Evolutionary conservation across 2,113 vertebrate species (phyloP), one percentile per base, ranked within the genome.

Genomic region (Pelecanoides urinatrix): DNA sequence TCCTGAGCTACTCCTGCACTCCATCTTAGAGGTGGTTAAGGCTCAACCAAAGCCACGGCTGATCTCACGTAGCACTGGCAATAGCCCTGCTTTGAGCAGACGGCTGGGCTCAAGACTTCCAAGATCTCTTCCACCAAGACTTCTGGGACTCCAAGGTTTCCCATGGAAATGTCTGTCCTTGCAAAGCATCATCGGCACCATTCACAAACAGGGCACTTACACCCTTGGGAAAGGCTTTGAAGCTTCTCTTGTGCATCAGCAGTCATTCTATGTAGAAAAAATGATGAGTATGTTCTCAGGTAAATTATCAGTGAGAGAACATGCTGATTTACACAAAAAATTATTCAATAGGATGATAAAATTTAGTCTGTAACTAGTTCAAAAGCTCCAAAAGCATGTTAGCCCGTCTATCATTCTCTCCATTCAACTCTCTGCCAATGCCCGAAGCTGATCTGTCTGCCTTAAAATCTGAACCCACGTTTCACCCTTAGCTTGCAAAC

Each of bases 51-150:
- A 76, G 38, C 49, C 59, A 44, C 0, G 0, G 22, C 36, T 52
- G 40, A 47, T 53, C 50, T 56, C 13, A 7, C 1, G 0, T 22
- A 49, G n/a, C 52, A 34, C 21, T 0, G 1, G 7, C 21, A 52
- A 83, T 40, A 83, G 62, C 38, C 29, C 1, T 0, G 5, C 63
- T 86, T 53, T 17, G 17, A 53, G 58, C 20, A 23, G 23, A 36
- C 4, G 14, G 65, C 7, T 85, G 58, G 10, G 36, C 53, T 65
- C 0, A 0, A 90, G 56, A 75, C 58, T 71, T 58, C 20, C 38
- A 59, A 27, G 36, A 71, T 22, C 44, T 55, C 44, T 63, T 68
- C 68, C 66, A 63, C 12, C 38, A 40, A 44, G 17, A 82, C 16
- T 53, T 58, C 52, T 68, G 56, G 16, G 62, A 68, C 19, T n/a